phyloP scores from a whole-genome alignment of 1,140 invertebrate genomes.

The Sipha flava region DNA sequence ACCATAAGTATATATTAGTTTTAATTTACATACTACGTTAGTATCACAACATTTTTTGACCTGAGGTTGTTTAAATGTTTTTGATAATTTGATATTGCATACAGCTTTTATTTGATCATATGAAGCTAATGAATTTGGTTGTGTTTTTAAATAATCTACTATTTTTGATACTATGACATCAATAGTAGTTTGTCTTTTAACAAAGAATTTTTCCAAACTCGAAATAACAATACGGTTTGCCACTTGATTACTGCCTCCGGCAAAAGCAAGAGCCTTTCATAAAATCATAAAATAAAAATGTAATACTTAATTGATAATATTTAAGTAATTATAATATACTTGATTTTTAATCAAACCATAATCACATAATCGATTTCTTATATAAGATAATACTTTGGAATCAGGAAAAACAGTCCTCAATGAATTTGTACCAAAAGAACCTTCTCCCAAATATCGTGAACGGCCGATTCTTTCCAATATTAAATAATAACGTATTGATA shows the following conservation, averaged over 20 bases:
- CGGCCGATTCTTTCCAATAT: constrained; percentile 70
- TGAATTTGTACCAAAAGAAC: constrained; percentile 57
- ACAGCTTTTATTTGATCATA: constrained; percentile 48
- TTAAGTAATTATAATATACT: constrained; percentile 41
- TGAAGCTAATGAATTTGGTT: constrained; percentile 48
- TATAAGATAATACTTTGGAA: constrained; percentile 59
- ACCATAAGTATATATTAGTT: not conserved
- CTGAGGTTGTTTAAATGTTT: constrained; percentile 43
- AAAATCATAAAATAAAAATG: too few species aligned
- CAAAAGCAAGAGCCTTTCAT: constrained; percentile 19
- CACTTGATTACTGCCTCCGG: not conserved
- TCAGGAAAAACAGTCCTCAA: constrained; percentile 49
- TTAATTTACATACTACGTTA: constrained; percentile 3
- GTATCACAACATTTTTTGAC: constrained; percentile 44
- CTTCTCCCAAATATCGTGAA: constrained; percentile 58
- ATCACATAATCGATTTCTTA: constrained; percentile 52
- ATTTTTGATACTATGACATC: constrained; percentile 50
- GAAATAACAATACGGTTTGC: constrained; percentile 13
- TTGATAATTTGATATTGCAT: not conserved
- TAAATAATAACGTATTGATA: constrained; percentile 57
- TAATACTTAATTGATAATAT: constrained; percentile 5
- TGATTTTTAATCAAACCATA: constrained; percentile 59
- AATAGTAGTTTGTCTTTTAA: constrained; percentile 50
- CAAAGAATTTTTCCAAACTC: constrained; percentile 55
- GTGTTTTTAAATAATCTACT: constrained; percentile 50